Conservation (phyloP, 1,140 invertebrate genomes). For the Lamellibrachia luymesi region DNA sequence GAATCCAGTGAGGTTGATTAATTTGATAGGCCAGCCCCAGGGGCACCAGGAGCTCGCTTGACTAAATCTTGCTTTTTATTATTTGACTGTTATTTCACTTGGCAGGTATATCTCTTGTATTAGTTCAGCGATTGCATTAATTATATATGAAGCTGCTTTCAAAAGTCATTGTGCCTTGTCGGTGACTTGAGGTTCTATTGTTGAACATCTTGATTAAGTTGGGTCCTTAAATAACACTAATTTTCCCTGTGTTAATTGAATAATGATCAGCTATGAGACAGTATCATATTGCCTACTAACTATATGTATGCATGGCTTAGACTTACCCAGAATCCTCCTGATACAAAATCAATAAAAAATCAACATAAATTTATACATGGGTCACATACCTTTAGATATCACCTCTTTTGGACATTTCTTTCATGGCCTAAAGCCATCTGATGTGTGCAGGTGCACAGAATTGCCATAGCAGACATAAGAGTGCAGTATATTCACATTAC, state of each 20-base stretch:
- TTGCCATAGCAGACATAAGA: too few species aligned
- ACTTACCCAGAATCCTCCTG: not conserved
- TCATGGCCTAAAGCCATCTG: too few species aligned
- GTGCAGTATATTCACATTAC: too few species aligned
- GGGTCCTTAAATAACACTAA: slow-evolving; percentile 5
- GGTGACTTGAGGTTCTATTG: not conserved
- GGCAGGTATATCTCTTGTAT: not conserved
- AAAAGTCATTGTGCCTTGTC: not conserved
- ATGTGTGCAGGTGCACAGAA: too few species aligned
- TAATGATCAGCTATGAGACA: not conserved
- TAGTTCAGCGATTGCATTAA: not conserved
- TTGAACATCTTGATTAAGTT: not conserved
- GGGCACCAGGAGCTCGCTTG: not conserved
- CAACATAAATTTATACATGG: not conserved
- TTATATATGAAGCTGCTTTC: not conserved
- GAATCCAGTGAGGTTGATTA: not conserved
- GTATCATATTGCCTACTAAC: not conserved
- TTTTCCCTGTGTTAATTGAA: not conserved
- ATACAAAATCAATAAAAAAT: not conserved
- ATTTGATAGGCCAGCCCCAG: not conserved
- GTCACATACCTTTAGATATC: too few species aligned
- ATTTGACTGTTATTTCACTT: not conserved
- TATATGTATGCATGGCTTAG: not conserved
- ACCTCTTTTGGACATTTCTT: too few species aligned
- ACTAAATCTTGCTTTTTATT: slow-evolving; percentile 6